Evolutionary conservation across 1,140 invertebrate genomes (phyloP).

Genomic region (Steinernema feltiae): DNA sequence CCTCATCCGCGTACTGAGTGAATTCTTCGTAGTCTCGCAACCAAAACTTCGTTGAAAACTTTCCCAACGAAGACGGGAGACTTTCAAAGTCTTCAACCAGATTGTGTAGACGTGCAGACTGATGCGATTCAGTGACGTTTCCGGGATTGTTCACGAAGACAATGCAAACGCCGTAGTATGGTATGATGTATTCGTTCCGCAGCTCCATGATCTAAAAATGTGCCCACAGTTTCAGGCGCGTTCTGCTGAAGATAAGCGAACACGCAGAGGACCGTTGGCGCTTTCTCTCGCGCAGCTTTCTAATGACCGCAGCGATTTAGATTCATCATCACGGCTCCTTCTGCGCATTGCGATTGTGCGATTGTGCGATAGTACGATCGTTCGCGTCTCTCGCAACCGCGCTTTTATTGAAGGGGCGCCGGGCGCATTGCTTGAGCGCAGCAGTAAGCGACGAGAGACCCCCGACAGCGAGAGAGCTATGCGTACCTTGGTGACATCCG

Average conservation of each 20-base stretch:
- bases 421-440: neutral
- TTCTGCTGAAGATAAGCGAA: neutral
- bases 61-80: constrained; percentile 47
- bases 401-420: neutral
- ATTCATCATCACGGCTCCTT: neutral
- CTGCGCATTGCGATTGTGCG: neutral
- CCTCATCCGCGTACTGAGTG: constrained; percentile 45
- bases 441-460: neutral
- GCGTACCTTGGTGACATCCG: constrained; percentile 45
- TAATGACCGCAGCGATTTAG: neutral
- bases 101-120: constrained; percentile 39
- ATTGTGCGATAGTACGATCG: no score
- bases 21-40: constrained; percentile 54
- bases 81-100: constrained; percentile 44
- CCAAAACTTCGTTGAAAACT: constrained; percentile 56
- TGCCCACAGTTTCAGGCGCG: neutral
- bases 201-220: constrained; percentile 43
- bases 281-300: neutral
- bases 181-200: constrained; percentile 52
- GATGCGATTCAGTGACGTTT: constrained; percentile 39
- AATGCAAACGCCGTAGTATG: constrained; percentile 50
- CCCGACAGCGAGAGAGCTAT: neutral
- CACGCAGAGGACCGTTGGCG: neutral
- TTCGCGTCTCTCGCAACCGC: neutral
- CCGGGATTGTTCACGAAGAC: constrained; percentile 55